Evolutionary conservation across 2,797 vertebrate genomes (phyloP).

Genomic region (Cyclopterus lumpus): DNA sequence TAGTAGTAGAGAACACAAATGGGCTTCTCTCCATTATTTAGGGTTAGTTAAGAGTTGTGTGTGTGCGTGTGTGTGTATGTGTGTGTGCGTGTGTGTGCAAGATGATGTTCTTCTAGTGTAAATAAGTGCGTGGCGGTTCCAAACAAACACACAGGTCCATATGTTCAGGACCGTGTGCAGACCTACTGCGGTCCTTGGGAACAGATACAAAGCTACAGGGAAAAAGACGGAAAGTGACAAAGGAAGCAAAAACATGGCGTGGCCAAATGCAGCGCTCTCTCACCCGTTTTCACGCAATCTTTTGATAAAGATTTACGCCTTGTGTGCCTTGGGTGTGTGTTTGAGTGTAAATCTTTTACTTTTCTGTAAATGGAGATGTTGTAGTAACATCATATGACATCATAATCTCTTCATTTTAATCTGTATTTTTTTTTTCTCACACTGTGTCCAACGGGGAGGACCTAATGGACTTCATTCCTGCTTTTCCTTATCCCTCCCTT

Average conservation of each 20-base stretch:
- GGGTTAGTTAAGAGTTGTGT: neutral
- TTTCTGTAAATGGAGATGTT: conserved; percentile 39
- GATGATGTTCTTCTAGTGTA: conserved; percentile 1
- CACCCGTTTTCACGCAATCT: neutral
- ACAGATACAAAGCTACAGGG: conserved; percentile 10
- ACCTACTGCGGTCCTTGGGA: conserved; percentile 24
- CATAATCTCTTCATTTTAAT: conserved; percentile 73
- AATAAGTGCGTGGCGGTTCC: conserved; percentile 5
- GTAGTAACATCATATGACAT: conserved; percentile 51
- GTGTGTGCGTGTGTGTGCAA: neutral
- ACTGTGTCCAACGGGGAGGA: neutral
- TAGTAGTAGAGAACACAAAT: neutral
- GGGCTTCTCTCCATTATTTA: neutral
- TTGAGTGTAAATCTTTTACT: conserved; percentile 25
- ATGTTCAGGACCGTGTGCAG: conserved; percentile 36
- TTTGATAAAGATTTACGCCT: neutral
- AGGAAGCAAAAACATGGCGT: neutral
- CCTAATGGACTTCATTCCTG: conserved; percentile 3
- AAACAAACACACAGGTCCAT: conserved; percentile 8
- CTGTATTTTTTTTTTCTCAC: conserved; percentile 48
- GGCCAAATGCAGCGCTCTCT: neutral
- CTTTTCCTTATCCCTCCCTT: conserved; percentile 21
- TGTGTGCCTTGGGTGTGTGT: neutral
- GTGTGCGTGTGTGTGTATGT: no score
- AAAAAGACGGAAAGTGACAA: neutral